Evolutionary conservation across 2,888 invertebrate species (phyloP).

Genomic region (Clusia tigrina): DNA sequence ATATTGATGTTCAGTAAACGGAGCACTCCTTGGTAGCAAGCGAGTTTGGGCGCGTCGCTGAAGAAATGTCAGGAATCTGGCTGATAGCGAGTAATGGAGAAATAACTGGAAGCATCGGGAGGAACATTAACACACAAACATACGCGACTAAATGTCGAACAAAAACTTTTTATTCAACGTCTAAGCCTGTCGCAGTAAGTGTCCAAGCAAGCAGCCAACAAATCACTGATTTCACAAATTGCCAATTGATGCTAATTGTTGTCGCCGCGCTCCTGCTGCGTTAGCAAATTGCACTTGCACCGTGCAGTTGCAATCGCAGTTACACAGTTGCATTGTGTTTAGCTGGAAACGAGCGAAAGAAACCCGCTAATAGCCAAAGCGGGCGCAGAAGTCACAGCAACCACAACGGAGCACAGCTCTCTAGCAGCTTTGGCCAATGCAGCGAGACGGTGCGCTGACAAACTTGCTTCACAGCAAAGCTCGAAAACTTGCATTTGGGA

Average conservation of each 20-base stretch:
- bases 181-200: not conserved
- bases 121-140: constrained; percentile 2
- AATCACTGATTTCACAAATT: constrained; percentile 24
- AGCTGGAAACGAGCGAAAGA: not conserved
- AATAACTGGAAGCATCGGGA: too few relatives aligned
- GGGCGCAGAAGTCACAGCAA: not conserved
- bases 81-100: too few relatives aligned
- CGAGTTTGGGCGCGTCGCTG: not conserved
- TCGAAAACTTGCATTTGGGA: constrained; percentile 1
- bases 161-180: not conserved
- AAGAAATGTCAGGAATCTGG: constrained; percentile 25
- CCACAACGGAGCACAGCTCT: not conserved
- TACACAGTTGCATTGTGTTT: not conserved
- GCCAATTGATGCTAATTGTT: constrained; percentile 22
- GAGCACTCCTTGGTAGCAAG: not conserved
- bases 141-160: not conserved
- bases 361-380: not conserved
- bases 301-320: not conserved
- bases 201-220: constrained; percentile 7
- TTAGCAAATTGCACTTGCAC: constrained; percentile 5
- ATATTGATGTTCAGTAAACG: not conserved
- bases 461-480: not conserved
- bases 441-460: too few relatives aligned
- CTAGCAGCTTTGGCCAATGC: too few relatives aligned
- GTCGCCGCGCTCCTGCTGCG: constrained; percentile 16